phyloP scores from a whole-genome alignment of 2,797 vertebrate species.

The Onychomys arenicola region DNA sequence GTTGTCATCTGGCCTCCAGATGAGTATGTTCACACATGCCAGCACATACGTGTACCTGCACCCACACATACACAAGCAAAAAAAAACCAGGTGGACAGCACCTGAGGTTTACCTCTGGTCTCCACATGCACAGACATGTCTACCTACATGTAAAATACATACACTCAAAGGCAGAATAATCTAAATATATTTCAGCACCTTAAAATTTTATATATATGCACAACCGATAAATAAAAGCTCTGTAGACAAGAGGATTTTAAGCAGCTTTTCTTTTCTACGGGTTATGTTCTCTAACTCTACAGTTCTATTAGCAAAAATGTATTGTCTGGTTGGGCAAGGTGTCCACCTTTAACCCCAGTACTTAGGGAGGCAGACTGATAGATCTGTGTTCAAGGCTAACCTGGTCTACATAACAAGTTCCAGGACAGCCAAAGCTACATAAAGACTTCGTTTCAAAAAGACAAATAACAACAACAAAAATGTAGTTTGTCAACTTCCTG shows the following conservation, averaged over 20 bases:
- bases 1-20: background rate
- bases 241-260: background rate
- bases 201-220: background rate
- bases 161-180: background rate
- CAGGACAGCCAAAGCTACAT: background rate
- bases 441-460: background rate
- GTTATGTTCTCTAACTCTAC: constrained; percentile 22
- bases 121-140: background rate
- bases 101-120: background rate
- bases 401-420: background rate
- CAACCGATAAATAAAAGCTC: background rate
- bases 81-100: background rate
- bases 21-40: background rate
- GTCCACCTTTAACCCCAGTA: background rate
- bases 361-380: background rate
- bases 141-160: background rate
- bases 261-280: background rate
- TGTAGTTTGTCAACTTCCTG: background rate
- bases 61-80: background rate
- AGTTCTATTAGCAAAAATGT: constrained; percentile 2
- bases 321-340: background rate
- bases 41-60: background rate
- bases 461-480: background rate
- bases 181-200: background rate
- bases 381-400: background rate